Evolutionary conservation across 1,140 invertebrate genomes (phyloP).

Genomic region (Diorhabda elongata): DNA sequence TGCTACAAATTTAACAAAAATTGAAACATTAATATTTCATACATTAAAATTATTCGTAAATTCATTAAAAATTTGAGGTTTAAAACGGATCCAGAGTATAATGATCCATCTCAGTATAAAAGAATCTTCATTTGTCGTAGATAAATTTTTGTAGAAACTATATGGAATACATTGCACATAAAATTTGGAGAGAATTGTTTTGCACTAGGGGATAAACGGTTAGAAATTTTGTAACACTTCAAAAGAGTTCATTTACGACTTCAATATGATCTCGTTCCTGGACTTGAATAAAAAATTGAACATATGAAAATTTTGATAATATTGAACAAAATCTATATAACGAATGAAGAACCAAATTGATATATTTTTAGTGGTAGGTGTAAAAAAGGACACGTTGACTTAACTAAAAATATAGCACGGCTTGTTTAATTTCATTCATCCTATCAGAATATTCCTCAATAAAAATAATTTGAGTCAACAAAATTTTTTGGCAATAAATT

Average conservation of each 20-base stretch:
- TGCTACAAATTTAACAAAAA: too few relatives aligned
- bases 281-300: neutral
- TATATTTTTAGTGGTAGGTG: neutral
- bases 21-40: too few relatives aligned
- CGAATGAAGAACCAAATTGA: neutral
- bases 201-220: too few relatives aligned
- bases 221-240: too few relatives aligned
- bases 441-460: neutral
- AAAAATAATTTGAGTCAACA: neutral
- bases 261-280: neutral
- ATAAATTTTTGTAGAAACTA: too few relatives aligned
- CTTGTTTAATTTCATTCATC: neutral
- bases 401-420: slow-evolving; percentile 1
- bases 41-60: too few relatives aligned
- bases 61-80: too few relatives aligned
- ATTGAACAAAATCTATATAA: neutral
- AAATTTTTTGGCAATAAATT: slow-evolving; percentile 20
- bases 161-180: too few relatives aligned
- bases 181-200: too few relatives aligned
- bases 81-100: too few relatives aligned
- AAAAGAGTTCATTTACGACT: neutral
- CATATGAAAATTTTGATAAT: neutral
- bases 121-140: too few relatives aligned
- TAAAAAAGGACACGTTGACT: neutral
- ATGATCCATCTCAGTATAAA: too few relatives aligned